Conservation (phyloP, 2,888 invertebrate species). For the Bellardia bayeri region DNA sequence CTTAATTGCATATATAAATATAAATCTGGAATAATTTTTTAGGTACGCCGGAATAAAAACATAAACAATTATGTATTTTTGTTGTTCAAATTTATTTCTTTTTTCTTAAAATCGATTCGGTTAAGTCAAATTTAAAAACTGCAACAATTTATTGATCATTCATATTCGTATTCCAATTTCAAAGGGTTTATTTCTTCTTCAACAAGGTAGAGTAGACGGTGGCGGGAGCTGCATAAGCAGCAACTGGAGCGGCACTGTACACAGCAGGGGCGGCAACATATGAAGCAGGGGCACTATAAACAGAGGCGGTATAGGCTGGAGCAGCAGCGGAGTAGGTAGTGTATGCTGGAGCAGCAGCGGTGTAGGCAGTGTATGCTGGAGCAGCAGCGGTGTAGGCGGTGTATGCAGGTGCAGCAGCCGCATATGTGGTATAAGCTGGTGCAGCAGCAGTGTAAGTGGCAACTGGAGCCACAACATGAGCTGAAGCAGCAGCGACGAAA, state of each 20-base stretch:
- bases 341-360: conserved; percentile 49
- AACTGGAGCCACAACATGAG: conserved; percentile 75
- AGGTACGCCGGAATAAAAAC: too few species aligned
- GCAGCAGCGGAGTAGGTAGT: conserved; percentile 71
- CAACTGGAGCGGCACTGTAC: conserved; percentile 41
- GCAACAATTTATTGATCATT: conserved; percentile 34
- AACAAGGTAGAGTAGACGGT: conserved; percentile 64
- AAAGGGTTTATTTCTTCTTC: conserved; percentile 60
- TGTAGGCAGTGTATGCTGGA: conserved; percentile 40
- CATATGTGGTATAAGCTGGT: conserved; percentile 42
- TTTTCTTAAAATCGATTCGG: not conserved
- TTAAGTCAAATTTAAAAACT: conserved; percentile 19
- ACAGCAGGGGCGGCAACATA: conserved; percentile 56
- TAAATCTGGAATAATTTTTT: too few species aligned
- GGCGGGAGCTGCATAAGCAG: conserved; percentile 48
- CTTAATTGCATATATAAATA: too few species aligned
- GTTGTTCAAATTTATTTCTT: too few species aligned
- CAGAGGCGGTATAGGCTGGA: conserved; percentile 72
- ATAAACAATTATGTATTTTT: too few species aligned
- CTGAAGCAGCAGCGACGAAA: conserved; percentile 80
- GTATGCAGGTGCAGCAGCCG: conserved; percentile 45
- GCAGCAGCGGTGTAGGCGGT: conserved; percentile 46
- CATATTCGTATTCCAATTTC: conserved; percentile 49
- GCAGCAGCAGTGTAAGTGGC: conserved; percentile 51
- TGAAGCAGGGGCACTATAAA: conserved; percentile 69